Conservation (phyloP, 1,140 invertebrate species). For the Dinoponera quadriceps region DNA sequence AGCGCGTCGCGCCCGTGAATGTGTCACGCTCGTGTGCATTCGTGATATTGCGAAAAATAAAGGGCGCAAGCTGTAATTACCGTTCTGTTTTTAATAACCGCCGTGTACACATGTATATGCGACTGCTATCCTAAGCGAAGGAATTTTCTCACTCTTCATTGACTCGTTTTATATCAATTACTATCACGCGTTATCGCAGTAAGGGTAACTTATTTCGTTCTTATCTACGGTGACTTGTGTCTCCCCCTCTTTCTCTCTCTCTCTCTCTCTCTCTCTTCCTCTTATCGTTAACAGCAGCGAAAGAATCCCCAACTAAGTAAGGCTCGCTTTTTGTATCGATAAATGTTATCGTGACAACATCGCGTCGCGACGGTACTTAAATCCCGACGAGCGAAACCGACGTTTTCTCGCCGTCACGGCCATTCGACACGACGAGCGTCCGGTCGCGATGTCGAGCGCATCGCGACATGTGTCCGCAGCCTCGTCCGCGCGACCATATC, state of each 20-base stretch:
- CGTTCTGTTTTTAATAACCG: constrained; percentile 24
- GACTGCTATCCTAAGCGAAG: background rate
- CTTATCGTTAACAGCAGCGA: too few species aligned
- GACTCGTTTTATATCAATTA: constrained; percentile 5
- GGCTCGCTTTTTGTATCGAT: background rate
- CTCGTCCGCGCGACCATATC: constrained; percentile 25
- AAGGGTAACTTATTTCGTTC: background rate
- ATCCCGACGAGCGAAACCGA: background rate
- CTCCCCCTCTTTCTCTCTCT: too few species aligned
- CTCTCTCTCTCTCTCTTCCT: too few species aligned
- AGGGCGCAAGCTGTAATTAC: constrained; percentile 39
- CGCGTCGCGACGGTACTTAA: background rate
- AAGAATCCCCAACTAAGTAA: background rate
- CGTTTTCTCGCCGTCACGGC: constrained; percentile 35
- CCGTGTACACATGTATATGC: background rate
- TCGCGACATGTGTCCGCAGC: constrained; percentile 24
- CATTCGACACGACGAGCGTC: constrained; percentile 31
- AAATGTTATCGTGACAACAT: constrained; percentile 6
- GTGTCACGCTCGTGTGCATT: constrained; percentile 9
- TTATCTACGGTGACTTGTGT: background rate
- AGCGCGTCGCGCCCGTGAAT: constrained; percentile 41
- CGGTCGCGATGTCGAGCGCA: constrained; percentile 11
- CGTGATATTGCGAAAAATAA: constrained; percentile 54
- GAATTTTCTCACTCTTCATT: constrained; percentile 17
- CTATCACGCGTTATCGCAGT: background rate